Evolutionary conservation across 2,888 invertebrate genomes (phyloP), one percentile per base, ranked within the genome.

Genomic region (Ramazzottius varieornatus): DNA sequence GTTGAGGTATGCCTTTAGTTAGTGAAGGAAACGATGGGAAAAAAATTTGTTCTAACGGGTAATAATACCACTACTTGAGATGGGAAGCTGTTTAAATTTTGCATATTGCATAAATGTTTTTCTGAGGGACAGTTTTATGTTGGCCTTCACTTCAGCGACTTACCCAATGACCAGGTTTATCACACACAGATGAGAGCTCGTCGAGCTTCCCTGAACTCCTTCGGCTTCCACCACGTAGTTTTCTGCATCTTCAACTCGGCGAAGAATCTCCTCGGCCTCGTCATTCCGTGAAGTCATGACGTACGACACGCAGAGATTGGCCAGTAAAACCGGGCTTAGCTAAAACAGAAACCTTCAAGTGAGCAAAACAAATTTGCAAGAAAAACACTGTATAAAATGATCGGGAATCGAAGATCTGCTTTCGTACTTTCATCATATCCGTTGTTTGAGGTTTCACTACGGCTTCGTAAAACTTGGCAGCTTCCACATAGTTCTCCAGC

Each of bases 221-320:
- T n/a, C 54, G 16, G 54, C 16, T 29, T 24, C 54, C 29, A 29
- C 4, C 20, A 4, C 24, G 20, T 24, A 24, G 8, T 29, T 54
- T 54, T 54, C 54, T 4, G 54, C 54, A 16, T 54, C 54, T 54
- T 54, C 54, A 4, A 54, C 54, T 16, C 54, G 54, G 16, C 54
- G 54, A 16, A 54, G 29, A 4, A 54, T 29, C 8, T 13, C 54
- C 29, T 54, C 54, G n/a, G 54, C 78, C 80, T 94, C 94, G 75
- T 93, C 92, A 75, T 96, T 98, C 77, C 93, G 91, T 65, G 90
- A 88, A 1, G 92, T 94, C 94, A 98, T 94, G 71, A 98, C 94
- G 75, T 98, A 98, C 29, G 94, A 92, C 1, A 96, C 96, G 75
- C 98, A 99, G 34, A 98, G 79, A 77, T 99, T 98, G 32, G 96